Evolutionary conservation across 2,113 vertebrate species (phyloP), one percentile per base, ranked within the genome.

Genomic region (Aplodontia rufa): DNA sequence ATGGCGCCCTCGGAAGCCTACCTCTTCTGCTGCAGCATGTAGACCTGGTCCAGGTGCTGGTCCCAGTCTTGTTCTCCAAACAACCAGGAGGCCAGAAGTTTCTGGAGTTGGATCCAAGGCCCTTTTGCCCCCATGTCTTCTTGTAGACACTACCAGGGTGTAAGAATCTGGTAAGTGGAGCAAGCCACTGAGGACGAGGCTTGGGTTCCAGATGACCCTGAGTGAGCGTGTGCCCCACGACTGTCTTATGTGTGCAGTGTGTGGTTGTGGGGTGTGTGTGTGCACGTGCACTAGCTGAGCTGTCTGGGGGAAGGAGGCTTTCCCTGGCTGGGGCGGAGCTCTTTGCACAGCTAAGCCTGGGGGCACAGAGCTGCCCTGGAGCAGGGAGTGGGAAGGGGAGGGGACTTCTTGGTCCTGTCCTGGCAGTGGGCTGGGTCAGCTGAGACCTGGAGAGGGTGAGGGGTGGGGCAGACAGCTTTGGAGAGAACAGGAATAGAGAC

Each of bases 21-120:
- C 98, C 98, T 98, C 96, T 98, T 98, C 96, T 98, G 98, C 51
- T 98, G 98, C 19, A 98, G 94, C 96, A 98, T 97, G 81, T 98
- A 92, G 40, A 97, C 97, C 94, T 98, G 97, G 30, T 98, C 98
- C 95, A 98, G 88, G 75, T 74, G 92, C 95, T 97, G 97, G 55
- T 97, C 79, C 97, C 97, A 97, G 90, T 97, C 94, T 66, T 98
- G 96, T 75, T 97, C 95, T 95, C 96, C 91, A 83, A 85, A 90
- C 47, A 98, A 20, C 91, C 97, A 98, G 84, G 91, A 93, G 47
- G 92, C 93, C 79, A 98, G 75, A 93, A 95, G 81, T n/a, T 93
- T 98, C 98, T 98, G 98, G 45, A 98, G 93, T 2, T 97, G 97
- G 75, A 92, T 94, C 89, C 98, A 97, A 72, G 96, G 83, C 17